A percentile compares a stretch with the other conserved stretches of the same genome.
These are phyloP conservation scores for Hapalemur alaotrensis DNA, from an alignment of 2,797 vertebrate species.

Conservation along the genomic window DNA sequence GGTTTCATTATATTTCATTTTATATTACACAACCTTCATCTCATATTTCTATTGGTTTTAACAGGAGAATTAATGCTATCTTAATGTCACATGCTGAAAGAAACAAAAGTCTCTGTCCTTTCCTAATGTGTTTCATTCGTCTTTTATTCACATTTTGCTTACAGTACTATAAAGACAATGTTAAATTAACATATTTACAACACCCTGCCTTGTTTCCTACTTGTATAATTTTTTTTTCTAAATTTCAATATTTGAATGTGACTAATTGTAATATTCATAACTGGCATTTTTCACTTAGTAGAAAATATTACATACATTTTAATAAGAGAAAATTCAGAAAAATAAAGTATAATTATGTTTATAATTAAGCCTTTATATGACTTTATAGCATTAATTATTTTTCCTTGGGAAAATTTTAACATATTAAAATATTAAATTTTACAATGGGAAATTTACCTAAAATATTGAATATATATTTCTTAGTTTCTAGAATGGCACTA, in stretches of 20 bases:
- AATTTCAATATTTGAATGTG: neutral
- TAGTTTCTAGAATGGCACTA: neutral
- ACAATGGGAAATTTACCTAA: neutral
- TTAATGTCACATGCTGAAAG: neutral
- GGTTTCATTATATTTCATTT: neutral
- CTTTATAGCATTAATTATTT: neutral
- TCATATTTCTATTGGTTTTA: neutral
- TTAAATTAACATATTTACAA: neutral
- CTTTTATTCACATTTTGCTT: neutral
- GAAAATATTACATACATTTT: neutral
- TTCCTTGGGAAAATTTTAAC: neutral
- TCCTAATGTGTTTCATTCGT: neutral
- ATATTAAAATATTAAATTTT: neutral
- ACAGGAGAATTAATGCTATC: neutral
- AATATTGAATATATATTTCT: neutral
- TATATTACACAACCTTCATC: neutral
- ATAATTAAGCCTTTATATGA: neutral
- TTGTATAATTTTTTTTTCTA: neutral
- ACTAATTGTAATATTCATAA: neutral
- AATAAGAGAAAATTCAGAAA: neutral
- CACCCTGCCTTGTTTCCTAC: neutral
- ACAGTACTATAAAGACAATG: neutral
- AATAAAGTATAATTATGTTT: neutral
- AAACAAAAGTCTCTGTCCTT: neutral
- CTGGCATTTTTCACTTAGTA: neutral